phyloP scores from a whole-genome alignment of 2,113 vertebrate species.

The Rhadina sibilatrix region DNA sequence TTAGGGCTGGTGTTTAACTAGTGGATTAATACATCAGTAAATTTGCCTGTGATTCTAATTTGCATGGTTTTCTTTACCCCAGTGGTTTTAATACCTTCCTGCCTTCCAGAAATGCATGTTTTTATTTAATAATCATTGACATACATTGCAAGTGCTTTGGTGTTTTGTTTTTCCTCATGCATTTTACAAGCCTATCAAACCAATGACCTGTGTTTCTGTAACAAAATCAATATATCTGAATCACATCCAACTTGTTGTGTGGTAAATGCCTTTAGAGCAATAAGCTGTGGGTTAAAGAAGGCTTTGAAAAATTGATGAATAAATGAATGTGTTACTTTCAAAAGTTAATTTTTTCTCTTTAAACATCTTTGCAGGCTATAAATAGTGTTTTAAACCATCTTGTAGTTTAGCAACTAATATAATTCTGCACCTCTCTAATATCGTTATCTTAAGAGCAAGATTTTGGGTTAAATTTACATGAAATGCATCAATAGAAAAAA shows the following conservation, averaged over 20 bases:
- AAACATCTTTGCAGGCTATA: neutral
- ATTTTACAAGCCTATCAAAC: neutral
- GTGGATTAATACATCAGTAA: neutral
- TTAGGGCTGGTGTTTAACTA: neutral
- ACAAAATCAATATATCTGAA: slow-evolving; percentile 30
- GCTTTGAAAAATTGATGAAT: neutral
- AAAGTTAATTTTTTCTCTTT: neutral
- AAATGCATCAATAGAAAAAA: neutral
- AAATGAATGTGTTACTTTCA: neutral
- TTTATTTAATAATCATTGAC: neutral
- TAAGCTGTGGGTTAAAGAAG: neutral
- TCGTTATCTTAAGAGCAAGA: neutral
- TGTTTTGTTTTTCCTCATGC: fast-evolving
- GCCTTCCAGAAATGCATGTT: neutral
- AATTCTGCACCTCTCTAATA: neutral
- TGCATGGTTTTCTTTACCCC: slow-evolving; percentile 37
- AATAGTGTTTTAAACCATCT: neutral
- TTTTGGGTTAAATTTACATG: neutral
- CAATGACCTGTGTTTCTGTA: slow-evolving; percentile 27
- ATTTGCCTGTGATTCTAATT: slow-evolving; percentile 16
- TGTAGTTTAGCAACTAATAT: neutral
- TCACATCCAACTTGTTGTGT: neutral
- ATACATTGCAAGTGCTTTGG: neutral
- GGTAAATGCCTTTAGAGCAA: neutral
- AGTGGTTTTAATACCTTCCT: neutral